Evolutionary conservation across 2,888 invertebrate species (phyloP), one percentile per base, ranked within the genome.

Genomic region (Proisotoma minuta): DNA sequence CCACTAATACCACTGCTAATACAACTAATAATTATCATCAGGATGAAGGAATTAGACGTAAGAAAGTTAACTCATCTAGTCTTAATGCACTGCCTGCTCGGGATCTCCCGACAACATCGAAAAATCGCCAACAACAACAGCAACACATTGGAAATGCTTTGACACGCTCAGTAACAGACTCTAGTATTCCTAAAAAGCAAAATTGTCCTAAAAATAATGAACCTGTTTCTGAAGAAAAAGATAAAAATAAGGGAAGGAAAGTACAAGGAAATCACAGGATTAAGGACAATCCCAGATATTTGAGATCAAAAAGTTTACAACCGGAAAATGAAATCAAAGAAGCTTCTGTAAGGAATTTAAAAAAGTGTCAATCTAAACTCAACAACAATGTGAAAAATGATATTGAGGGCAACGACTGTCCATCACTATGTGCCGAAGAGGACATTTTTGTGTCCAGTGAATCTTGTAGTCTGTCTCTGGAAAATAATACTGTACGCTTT

Each of bases 51-150:
- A 54, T 56, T 40, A 52, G 34, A 28, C 29, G 58, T 26, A 51
- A 53, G 39, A 60, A 59, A 53, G 53, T 61, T 51, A 51, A 57
- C 57, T 63, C 69, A 58, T 70, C 71, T 73, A 73, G 71, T 73
- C 71, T 69, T 51, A 66, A 70, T 56, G 62, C 73, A 69, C 70
- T 71, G 68, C 70, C 73, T 39, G 60, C 63, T 43, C 22, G 39
- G 27, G 47, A 62, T 12, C 34, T 48, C 24, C 47, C 60, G 57
- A 60, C 22, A 61, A 56, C 4, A 58, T 54, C 48, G 22, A 20
- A 5, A 10, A 10, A 3, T 18, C 8, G 4, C 3, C 39, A 54
- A 27, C 51, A 57, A 47, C 52, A 57, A 24, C 51, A 57, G 34
- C 52, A 57, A 24, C 39, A 34, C 23, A 61, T 48, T 29, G 48